Conservation (phyloP, 2,113 vertebrate species). For the Diglossa brunneiventris region DNA sequence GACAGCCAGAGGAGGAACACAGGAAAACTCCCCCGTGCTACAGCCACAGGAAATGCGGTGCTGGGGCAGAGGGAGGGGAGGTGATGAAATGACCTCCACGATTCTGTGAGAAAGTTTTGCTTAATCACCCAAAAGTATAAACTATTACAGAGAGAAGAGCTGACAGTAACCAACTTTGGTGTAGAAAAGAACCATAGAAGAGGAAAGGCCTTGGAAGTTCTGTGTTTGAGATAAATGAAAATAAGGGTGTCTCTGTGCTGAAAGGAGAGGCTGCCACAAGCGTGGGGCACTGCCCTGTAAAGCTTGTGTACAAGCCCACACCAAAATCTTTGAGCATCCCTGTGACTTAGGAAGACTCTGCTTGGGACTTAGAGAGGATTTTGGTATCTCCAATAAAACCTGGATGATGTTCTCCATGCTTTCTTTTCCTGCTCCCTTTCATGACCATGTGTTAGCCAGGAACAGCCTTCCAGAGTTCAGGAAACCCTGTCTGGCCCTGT, state of each 20-base stretch:
- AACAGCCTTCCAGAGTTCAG: not conserved
- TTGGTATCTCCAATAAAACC: not conserved
- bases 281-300: not conserved
- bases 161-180: not conserved
- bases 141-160: not conserved
- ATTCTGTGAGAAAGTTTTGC: not conserved
- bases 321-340: not conserved
- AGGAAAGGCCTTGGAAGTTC: not conserved
- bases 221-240: not conserved
- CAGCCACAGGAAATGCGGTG: not conserved
- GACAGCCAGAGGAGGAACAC: not conserved
- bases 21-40: not conserved
- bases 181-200: not conserved
- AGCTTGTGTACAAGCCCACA: not conserved
- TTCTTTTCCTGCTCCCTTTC: not conserved
- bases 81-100: not conserved
- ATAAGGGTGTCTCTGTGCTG: not conserved
- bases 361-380: not conserved
- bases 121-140: not conserved
- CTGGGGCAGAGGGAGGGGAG: fast-evolving
- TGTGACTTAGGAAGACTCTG: not conserved
- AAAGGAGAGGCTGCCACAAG: not conserved
- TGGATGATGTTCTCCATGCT: not conserved
- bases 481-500: fast-evolving
- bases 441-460: not conserved